Evolutionary conservation across 2,888 invertebrate genomes (phyloP).

Genomic region (Drosophila longiperda): DNA sequence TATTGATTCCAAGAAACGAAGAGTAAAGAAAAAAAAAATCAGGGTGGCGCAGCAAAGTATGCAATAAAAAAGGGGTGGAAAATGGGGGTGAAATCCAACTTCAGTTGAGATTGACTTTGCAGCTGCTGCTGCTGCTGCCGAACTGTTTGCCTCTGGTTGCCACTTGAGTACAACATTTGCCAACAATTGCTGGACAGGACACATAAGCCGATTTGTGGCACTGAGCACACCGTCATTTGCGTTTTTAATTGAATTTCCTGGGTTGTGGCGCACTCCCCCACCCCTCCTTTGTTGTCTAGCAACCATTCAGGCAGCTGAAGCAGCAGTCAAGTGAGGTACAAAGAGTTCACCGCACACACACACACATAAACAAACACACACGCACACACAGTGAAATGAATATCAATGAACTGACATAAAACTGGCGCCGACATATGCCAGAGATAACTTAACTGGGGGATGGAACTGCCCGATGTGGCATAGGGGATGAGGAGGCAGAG

Average conservation of each 20-base stretch:
- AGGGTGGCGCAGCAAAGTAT: slow-evolving; percentile 57
- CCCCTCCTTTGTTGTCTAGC: slow-evolving; percentile 26
- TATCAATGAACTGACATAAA: slow-evolving; percentile 79
- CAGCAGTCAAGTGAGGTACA: slow-evolving; percentile 45
- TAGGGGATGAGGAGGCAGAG: neutral
- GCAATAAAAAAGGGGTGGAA: slow-evolving; percentile 56
- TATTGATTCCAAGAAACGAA: slow-evolving; percentile 48
- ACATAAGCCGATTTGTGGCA: slow-evolving; percentile 67
- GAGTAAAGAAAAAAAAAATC: neutral
- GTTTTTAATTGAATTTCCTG: slow-evolving; percentile 70
- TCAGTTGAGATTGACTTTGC: slow-evolving; percentile 67
- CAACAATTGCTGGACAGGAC: slow-evolving; percentile 32
- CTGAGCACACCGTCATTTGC: slow-evolving; percentile 45
- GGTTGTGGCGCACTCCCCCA: slow-evolving; percentile 1
- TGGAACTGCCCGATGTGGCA: neutral
- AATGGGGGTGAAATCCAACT: slow-evolving; percentile 65
- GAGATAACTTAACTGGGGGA: slow-evolving; percentile 9
- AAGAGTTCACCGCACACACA: slow-evolving; percentile 29
- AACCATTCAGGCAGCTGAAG: slow-evolving; percentile 47
- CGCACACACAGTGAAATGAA: slow-evolving; percentile 59
- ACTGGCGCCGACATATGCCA: slow-evolving; percentile 52
- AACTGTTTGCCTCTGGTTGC: slow-evolving; percentile 12
- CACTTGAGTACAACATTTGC: slow-evolving; percentile 29
- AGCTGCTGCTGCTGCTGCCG: neutral
- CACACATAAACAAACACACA: slow-evolving; percentile 39